Percentiles rank a stretch among this genome's conserved stretches.
Conservation (phyloP, 2,797 vertebrate genomes). For the Podarcis siculus region DNA sequence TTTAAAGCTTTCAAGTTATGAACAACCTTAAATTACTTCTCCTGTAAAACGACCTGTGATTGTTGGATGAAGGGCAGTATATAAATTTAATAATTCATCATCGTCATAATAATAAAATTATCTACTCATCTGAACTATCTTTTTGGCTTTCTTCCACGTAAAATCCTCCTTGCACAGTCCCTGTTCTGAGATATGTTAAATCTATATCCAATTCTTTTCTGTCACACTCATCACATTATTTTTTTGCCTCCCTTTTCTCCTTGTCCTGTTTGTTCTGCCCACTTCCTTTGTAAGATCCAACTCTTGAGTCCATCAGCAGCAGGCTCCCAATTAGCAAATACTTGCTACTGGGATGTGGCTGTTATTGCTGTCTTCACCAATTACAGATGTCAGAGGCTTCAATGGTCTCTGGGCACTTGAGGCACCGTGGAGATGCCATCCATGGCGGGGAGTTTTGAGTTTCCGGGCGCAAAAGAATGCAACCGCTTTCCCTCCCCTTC, state of each 20-base stretch:
- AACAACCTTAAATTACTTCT: no score
- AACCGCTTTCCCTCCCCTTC: not conserved
- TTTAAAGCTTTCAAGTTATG: not conserved
- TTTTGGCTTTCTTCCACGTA: not conserved
- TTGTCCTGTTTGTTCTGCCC: not conserved
- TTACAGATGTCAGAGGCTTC: not conserved
- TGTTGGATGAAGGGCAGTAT: no score
- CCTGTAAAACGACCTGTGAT: no score
- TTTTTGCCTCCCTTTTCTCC: not conserved
- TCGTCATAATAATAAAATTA: not conserved
- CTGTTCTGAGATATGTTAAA: not conserved
- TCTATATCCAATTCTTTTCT: not conserved
- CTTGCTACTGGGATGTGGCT: conserved; percentile 21
- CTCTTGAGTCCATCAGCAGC: not conserved
- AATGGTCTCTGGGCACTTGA: not conserved
- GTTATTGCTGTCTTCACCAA: conserved; percentile 9
- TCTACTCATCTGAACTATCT: not conserved
- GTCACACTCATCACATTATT: not conserved
- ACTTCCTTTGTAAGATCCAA: not conserved
- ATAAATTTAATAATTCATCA: no score
- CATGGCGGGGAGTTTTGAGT: conserved; percentile 14
- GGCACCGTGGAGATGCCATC: not conserved
- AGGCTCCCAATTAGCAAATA: conserved; percentile 32
- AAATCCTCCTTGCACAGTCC: not conserved
- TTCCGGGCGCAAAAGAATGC: conserved; percentile 8